Conservation (phyloP, 2,113 vertebrate species). For the Taxidea taxus region DNA sequence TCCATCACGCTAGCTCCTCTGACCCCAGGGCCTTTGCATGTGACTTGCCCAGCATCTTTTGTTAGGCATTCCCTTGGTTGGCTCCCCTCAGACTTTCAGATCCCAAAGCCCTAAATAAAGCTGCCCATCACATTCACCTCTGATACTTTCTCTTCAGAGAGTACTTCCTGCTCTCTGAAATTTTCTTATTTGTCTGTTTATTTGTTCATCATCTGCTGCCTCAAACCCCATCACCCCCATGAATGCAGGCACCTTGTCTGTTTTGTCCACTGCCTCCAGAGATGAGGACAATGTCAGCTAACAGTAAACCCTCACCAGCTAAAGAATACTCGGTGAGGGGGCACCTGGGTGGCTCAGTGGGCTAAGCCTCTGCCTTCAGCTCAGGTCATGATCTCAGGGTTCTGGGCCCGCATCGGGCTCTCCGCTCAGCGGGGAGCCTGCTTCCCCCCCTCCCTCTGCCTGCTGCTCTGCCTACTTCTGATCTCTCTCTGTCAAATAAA, state of each 20-base stretch:
- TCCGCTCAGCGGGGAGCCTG: too few species aligned
- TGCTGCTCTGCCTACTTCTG: too few species aligned
- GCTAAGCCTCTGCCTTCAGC: too few species aligned
- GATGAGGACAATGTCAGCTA: background rate
- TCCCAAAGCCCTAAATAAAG: background rate
- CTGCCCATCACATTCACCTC: background rate
- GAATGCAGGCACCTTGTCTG: background rate
- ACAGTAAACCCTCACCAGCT: background rate
- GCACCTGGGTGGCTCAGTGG: too few species aligned
- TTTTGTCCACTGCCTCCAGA: background rate
- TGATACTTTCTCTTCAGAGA: background rate
- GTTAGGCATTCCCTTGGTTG: background rate
- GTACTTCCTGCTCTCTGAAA: background rate
- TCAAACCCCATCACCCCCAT: background rate
- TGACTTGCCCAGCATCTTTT: background rate
- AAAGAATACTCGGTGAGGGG: background rate
- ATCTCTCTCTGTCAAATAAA: too few species aligned
- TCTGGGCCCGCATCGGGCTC: too few species aligned
- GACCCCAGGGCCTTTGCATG: background rate
- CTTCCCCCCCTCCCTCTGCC: too few species aligned
- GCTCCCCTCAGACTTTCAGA: background rate
- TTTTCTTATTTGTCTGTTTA: background rate
- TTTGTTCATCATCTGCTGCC: background rate
- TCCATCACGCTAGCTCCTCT: background rate
- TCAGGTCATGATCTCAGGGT: too few species aligned